Percentiles rank a stretch among this genome's conserved stretches.
Conservation (phyloP, 2,797 vertebrate genomes). For the Manis pentadactyla region DNA sequence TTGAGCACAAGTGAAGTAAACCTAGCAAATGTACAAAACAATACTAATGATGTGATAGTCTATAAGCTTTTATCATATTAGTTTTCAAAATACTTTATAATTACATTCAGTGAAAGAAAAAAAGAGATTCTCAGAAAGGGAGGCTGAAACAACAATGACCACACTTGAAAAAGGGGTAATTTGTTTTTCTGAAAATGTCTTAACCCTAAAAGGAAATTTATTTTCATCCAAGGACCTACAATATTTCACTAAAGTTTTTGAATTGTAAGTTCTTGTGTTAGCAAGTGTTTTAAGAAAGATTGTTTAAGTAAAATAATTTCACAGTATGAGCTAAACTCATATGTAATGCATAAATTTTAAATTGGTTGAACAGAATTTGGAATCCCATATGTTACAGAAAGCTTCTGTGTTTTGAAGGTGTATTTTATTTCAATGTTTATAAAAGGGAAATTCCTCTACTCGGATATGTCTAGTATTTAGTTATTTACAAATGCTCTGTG, state of each 20-base stretch:
- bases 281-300: not conserved
- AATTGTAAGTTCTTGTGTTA: not conserved
- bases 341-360: slow-evolving; percentile 30
- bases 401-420: not conserved
- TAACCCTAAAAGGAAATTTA: not conserved
- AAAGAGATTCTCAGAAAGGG: not conserved
- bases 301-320: not conserved
- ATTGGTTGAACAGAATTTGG: not conserved
- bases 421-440: slow-evolving; percentile 13
- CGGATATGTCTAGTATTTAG: not conserved
- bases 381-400: not conserved
- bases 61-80: not conserved
- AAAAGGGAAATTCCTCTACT: not conserved
- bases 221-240: not conserved
- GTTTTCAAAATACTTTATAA: not conserved
- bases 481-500: slow-evolving; percentile 50
- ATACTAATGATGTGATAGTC: not conserved
- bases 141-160: not conserved
- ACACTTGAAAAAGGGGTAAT: not conserved
- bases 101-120: not conserved
- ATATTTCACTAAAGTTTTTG: not conserved
- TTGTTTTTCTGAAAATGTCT: slow-evolving; percentile 31
- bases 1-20: not conserved
- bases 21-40: not conserved
- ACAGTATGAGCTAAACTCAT: not conserved